Evolutionary conservation across 1,140 invertebrate species (phyloP).

Genomic region (Hormaphis cornu): DNA sequence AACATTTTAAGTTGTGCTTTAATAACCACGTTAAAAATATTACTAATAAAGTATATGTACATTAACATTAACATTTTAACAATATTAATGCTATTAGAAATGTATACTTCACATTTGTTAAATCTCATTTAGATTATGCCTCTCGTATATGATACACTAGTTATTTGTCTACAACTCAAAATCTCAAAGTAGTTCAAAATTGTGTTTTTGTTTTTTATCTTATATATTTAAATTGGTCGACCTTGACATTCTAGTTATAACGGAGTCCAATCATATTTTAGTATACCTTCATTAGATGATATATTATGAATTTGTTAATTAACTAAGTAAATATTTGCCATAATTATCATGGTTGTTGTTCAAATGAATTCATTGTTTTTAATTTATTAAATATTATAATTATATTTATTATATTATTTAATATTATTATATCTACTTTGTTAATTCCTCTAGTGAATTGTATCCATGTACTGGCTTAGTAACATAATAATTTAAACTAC

Average conservation of each 20-base stretch:
- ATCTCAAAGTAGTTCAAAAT: neutral
- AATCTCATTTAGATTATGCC: neutral
- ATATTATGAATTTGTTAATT: too few relatives aligned
- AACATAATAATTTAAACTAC: too few relatives aligned
- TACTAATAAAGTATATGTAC: neutral
- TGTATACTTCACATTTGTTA: neutral
- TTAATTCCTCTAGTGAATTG: too few relatives aligned
- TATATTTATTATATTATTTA: too few relatives aligned
- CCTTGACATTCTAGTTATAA: neutral
- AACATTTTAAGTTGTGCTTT: neutral
- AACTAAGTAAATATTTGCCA: too few relatives aligned
- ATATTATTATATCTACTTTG: too few relatives aligned
- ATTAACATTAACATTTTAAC: neutral
- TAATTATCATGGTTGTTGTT: too few relatives aligned
- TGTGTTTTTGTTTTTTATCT: neutral
- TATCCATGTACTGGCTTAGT: too few relatives aligned
- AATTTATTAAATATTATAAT: too few relatives aligned
- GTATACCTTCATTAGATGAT: too few relatives aligned
- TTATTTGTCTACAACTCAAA: neutral
- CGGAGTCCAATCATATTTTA: neutral
- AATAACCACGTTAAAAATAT: neutral
- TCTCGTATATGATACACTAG: neutral
- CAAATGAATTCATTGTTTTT: too few relatives aligned
- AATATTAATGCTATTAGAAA: neutral
- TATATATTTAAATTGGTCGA: neutral